These are phyloP conservation scores for Zosterops lateralis DNA, from an alignment of 2,113 vertebrate genomes.

Conservation along the genomic window DNA sequence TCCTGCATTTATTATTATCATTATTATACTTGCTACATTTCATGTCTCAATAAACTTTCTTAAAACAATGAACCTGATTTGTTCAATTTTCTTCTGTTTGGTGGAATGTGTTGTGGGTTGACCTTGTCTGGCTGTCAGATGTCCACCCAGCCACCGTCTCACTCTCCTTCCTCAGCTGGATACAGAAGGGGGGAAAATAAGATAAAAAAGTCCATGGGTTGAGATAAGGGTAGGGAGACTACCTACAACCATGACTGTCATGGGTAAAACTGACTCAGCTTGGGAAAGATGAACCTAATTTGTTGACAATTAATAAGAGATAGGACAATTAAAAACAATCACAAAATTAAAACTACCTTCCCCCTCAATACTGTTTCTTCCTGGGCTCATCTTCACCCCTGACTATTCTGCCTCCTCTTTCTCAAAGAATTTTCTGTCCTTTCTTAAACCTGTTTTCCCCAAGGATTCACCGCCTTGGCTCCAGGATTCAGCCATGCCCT, in stretches of 20 bases:
- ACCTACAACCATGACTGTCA: neutral
- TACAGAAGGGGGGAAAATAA: neutral
- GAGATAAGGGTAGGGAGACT: neutral
- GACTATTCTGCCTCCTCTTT: neutral
- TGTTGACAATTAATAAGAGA: neutral
- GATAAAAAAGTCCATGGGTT: neutral
- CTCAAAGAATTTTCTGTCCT: neutral
- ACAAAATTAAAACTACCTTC: neutral
- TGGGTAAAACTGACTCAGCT: neutral
- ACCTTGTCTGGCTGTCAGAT: neutral
- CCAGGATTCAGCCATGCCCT: accelerated
- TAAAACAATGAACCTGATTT: neutral
- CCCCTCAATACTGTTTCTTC: neutral
- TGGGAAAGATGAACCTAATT: neutral
- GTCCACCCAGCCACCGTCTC: neutral
- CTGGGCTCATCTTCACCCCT: neutral
- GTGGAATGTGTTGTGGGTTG: accelerated
- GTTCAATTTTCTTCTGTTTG: neutral
- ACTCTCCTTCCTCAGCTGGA: neutral
- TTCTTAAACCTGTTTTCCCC: accelerated
- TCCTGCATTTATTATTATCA: neutral
- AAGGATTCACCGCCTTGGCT: accelerated
- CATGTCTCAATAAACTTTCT: neutral
- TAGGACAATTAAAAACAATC: neutral
- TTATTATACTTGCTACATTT: neutral